Base-by-base conservation (phyloP, 2,113 vertebrate genomes). In the Rhineura floridana region DNA sequence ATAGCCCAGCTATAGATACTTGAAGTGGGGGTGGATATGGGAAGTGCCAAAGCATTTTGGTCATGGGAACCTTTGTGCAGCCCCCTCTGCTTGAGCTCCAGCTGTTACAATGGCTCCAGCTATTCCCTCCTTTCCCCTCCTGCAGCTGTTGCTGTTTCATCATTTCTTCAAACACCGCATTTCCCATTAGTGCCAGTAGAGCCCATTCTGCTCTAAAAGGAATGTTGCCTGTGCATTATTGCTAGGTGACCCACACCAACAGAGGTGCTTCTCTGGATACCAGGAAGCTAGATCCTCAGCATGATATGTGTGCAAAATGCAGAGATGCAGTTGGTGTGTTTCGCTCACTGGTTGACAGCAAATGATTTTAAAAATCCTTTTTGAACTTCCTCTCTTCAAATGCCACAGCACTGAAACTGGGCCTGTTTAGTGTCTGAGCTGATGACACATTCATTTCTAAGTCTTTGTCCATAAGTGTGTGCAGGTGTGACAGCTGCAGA, bases 81-180 rank as follows among this genome's bases (percentile, higher is more conserved):
- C 6, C 15, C 46, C 88, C 0, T 0, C 87, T 50, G 44, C 77
- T 44, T 91, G 83, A 89, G 88, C 70, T 88, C 84, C 91, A 92
- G 93, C 94, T 92, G 92, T 93, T 95, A 81, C 84, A 86, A 88
- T 81, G 83, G 85, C 83, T 93, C 87, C 73, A 90, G 72, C 83
- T 36, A 9, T 90, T 63, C 6, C 0, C 83, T 86, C 30, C 83
- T 8, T 36, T 75, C 0, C 1, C 2, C 50, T 79, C 83, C 86
- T 89, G 87, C 96, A 97, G 96, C 96, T 97, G 96, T 96, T 95
- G 88, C 67, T 84, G 85, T 94, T 95, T 93, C 92, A 93, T 96
- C 94, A 95, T 30, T 92, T 92, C 86, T 81, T 48, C 87, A 85
- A 88, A 92, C 91, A n/a, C 88, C 90, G 84, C 2, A 1, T 91